These are phyloP conservation scores for Spongilla lacustris DNA, from an alignment of 37 sponge, comb jelly and placozoan genomes.

Conservation along the genomic window DNA sequence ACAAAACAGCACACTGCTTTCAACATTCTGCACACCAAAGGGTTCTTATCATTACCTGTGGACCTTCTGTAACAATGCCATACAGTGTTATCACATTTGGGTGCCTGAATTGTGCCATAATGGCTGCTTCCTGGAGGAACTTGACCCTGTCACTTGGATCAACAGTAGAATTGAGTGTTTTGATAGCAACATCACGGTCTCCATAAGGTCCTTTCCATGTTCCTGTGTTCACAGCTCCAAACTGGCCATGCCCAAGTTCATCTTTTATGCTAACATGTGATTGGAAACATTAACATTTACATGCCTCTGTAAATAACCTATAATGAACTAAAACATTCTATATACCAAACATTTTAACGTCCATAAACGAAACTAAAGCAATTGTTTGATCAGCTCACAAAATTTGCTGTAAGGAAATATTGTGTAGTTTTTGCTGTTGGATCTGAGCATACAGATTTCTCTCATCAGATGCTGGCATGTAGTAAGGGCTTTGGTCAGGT, in stretches of 20 bases:
- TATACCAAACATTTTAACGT: no score
- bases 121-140: not conserved
- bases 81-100: not conserved
- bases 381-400: no score
- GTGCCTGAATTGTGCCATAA: slow-evolving; percentile 1
- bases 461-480: not conserved
- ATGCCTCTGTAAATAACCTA: no score
- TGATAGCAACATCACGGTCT: not conserved
- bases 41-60: not conserved
- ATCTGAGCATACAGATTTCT: not conserved
- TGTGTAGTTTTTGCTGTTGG: not conserved
- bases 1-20: not conserved
- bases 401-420: not conserved
- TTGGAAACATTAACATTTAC: no score
- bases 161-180: not conserved
- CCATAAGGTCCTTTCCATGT: not conserved
- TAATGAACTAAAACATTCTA: no score
- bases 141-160: not conserved
- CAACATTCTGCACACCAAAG: not conserved
- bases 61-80: not conserved
- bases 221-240: not conserved
- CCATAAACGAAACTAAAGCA: no score
- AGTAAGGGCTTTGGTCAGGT: not conserved
- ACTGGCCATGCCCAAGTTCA: not conserved
- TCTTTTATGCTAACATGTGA: not conserved